Evolutionary conservation across 2,888 invertebrate species (phyloP), one percentile per base, ranked within the genome.

Genomic region (Lagria hirta): DNA sequence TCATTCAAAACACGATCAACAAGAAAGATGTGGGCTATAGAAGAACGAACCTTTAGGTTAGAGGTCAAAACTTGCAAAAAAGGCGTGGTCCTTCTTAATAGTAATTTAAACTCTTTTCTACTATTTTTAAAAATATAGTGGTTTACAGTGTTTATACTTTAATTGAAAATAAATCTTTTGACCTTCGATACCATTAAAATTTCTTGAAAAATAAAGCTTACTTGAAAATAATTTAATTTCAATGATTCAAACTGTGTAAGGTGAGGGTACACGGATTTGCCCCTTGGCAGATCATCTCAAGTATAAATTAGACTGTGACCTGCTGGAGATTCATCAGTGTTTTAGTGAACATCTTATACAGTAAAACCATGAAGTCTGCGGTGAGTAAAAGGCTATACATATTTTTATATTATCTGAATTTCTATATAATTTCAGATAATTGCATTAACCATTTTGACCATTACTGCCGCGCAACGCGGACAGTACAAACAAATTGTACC

Each of bases 391-490:
- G 24, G 11, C 24, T n/a, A n/a, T n/a, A n/a, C n/a, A n/a, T n/a
- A n/a, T n/a, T n/a, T n/a, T n/a, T n/a, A n/a, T n/a, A n/a, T n/a
- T n/a, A n/a, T 8, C 18, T 10, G 22, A n/a, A 6, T 22, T 8
- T 24, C 10, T 12, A 10, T 24, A n/a, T 10, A 23, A n/a, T n/a
- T 33, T 29, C 36, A 59, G 58, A 40, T 57, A 34, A 17, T 56
- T 12, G 32, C 57, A 18, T 17, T 50, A 36, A 32, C 46, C 2
- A 30, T 59, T 26, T 10, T 52, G 15, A 51, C 54, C 3, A 52
- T 49, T 27, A 43, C 51, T 4, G 12, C 52, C 11, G 58, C 54
- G 32, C 61, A 61, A 15, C 15, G 38, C 38, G 44, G 38, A 5
- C 30, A 21, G n/a, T 60, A 58, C 34, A 46, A 55, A 22, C 38